Evolutionary conservation across 2,113 vertebrate species (phyloP).

Genomic region (Bos javanicus): DNA sequence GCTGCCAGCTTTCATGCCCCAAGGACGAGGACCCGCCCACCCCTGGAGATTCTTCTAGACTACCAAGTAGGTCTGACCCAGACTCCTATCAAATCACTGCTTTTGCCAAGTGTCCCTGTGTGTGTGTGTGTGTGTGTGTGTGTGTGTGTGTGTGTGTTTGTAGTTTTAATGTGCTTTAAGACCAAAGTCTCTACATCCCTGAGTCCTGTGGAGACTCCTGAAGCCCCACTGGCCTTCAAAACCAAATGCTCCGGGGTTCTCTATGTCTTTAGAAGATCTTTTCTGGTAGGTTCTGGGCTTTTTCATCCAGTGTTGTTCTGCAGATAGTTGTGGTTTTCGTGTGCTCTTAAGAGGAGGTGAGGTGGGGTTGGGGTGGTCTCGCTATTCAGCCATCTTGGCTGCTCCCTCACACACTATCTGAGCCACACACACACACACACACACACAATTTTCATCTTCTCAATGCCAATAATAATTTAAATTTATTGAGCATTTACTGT

Average conservation of each 20-base stretch:
- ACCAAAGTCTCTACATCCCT: neutral
- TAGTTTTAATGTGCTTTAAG: neutral
- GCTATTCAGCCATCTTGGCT: neutral
- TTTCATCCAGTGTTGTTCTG: neutral
- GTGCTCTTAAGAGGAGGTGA: neutral
- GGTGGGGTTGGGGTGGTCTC: neutral
- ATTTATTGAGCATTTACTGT: neutral
- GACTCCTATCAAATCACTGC: neutral
- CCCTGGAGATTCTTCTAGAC: neutral
- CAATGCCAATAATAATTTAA: neutral
- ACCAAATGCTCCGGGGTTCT: neutral
- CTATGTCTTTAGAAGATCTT: neutral
- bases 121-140: neutral
- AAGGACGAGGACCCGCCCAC: no score
- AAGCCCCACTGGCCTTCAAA: neutral
- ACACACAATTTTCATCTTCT: neutral
- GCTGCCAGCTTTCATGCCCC: accelerated
- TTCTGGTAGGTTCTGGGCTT: neutral
- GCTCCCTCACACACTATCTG: neutral
- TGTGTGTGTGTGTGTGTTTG: no score
- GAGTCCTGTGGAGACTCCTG: neutral
- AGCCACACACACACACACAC: neutral
- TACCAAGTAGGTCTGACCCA: neutral
- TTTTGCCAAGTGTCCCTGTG: neutral
- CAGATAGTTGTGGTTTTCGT: neutral